Percentiles rank a stretch among this genome's conserved stretches.
phyloP scores from a whole-genome alignment of 2,888 invertebrate species.

The Apodemia mormo region DNA sequence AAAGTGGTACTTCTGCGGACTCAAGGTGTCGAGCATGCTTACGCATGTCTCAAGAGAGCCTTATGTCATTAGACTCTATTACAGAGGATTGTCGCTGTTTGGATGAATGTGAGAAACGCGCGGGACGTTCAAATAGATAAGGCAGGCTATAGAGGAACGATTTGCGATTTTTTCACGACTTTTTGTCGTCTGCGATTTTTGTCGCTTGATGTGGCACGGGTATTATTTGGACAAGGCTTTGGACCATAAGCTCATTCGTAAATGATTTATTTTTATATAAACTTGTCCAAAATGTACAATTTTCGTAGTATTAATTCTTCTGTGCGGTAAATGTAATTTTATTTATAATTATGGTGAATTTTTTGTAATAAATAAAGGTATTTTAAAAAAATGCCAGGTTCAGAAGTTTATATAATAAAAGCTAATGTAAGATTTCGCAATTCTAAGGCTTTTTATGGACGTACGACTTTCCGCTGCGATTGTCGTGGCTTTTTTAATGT shows the following conservation, averaged over 20 bases:
- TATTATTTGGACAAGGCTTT: slow-evolving; percentile 18
- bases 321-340: slow-evolving; percentile 16
- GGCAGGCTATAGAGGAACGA: background rate
- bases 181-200: slow-evolving; percentile 10
- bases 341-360: slow-evolving; percentile 26
- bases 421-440: slow-evolving; percentile 23
- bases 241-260: slow-evolving; percentile 10
- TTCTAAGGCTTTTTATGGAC: slow-evolving; percentile 25
- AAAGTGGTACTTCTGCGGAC: slow-evolving; percentile 69
- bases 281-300: slow-evolving; percentile 25
- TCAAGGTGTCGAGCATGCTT: slow-evolving; percentile 67
- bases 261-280: slow-evolving; percentile 17
- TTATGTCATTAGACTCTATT: slow-evolving; percentile 73
- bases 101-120: slow-evolving; percentile 55
- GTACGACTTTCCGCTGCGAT: slow-evolving; percentile 17
- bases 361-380: slow-evolving; percentile 32
- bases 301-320: slow-evolving; percentile 21
- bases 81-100: slow-evolving; percentile 68
- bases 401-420: slow-evolving; percentile 32
- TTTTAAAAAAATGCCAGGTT: slow-evolving; percentile 36
- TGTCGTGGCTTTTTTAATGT: slow-evolving; percentile 30
- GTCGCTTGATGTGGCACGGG: slow-evolving; percentile 23
- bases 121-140: slow-evolving; percentile 56
- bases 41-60: slow-evolving; percentile 69
- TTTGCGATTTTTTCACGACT: background rate